Conservation (phyloP, 2,888 invertebrate species). For the Heteromurus nitidus region DNA sequence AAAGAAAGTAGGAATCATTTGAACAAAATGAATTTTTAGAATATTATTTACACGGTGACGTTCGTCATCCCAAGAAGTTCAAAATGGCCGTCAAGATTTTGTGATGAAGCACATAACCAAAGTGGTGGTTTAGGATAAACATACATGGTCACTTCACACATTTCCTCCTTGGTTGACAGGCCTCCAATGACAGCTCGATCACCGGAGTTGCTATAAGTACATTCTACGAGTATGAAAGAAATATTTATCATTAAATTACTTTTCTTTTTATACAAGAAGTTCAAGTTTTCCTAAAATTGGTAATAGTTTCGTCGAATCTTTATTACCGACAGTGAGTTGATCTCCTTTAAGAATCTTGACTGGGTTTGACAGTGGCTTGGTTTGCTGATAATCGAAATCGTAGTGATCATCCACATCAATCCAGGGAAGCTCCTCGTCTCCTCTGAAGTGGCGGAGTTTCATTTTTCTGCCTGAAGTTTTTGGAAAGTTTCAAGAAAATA, state of each 20-base stretch:
- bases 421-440: conserved; percentile 59
- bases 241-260: not conserved
- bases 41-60: not conserved
- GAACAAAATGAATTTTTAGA: not conserved
- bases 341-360: conserved; percentile 57
- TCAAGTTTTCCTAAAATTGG: too few species aligned
- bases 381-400: conserved; percentile 54
- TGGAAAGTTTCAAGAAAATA: too few species aligned
- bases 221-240: conserved; percentile 1
- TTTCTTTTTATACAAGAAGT: not conserved
- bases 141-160: conserved; percentile 19
- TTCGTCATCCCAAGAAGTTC: conserved; percentile 9
- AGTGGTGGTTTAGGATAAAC: not conserved
- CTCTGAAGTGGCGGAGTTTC: conserved; percentile 60
- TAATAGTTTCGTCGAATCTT: not conserved
- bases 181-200: conserved; percentile 16
- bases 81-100: not conserved
- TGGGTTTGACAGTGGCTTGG: conserved; percentile 28
- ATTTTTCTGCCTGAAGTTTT: conserved; percentile 74
- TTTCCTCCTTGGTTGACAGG: conserved; percentile 17
- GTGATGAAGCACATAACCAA: not conserved
- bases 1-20: not conserved
- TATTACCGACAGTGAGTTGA: conserved; percentile 61
- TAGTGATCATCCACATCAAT: conserved; percentile 51
- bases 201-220: not conserved